These are phyloP conservation scores for Datnioides undecimradiatus DNA, from an alignment of 2,113 vertebrate species.

Conservation along the genomic window DNA sequence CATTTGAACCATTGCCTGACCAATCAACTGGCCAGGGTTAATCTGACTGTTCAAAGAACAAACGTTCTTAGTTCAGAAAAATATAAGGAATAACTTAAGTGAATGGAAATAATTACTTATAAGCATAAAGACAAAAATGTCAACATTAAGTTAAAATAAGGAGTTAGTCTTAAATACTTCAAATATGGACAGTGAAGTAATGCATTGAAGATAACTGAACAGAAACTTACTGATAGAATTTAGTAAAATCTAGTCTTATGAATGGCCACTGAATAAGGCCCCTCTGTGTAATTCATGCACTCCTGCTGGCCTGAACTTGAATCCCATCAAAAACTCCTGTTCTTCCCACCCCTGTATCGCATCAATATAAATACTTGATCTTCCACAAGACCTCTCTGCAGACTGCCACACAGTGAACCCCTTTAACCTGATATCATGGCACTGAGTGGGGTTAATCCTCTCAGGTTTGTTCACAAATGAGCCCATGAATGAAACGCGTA, in stretches of 20 bases:
- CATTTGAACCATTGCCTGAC: not conserved
- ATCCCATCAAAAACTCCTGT: constrained; percentile 21
- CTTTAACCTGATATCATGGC: constrained; percentile 32
- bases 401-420: constrained; percentile 25
- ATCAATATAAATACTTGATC: constrained; percentile 36
- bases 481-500: constrained; percentile 17
- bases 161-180: no score
- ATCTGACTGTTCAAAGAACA: not conserved
- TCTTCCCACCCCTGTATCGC: not conserved
- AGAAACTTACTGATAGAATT: constrained; percentile 2
- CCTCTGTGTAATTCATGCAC: constrained; percentile 26
- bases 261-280: not conserved
- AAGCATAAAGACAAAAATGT: not conserved
- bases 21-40: not conserved
- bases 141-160: not conserved
- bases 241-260: not conserved
- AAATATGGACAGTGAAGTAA: not conserved
- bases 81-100: no score
- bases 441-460: constrained; percentile 12
- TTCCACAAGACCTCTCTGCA: constrained; percentile 14
- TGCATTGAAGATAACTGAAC: not conserved
- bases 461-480: constrained; percentile 45
- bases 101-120: no score
- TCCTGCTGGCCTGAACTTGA: constrained; percentile 18
- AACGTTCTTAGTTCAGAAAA: not conserved